Evolutionary conservation across 2,797 vertebrate genomes (phyloP).

Genomic region (Odontamblyopus lacepedii): DNA sequence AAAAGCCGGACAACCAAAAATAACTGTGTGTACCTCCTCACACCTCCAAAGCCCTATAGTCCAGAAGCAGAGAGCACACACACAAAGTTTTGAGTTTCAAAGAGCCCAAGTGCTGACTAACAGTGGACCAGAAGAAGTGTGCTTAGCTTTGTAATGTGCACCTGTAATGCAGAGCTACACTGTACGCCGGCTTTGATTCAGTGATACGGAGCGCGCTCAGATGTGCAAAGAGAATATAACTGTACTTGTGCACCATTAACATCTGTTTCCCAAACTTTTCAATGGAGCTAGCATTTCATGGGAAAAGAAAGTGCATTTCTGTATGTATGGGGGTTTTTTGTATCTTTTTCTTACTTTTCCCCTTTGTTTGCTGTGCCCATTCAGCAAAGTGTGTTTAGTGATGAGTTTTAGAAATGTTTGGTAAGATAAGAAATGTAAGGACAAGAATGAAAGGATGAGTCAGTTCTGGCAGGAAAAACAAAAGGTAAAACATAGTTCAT

Average conservation of each 20-base stretch:
- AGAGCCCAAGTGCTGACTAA: constrained; percentile 48
- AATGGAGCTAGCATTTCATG: neutral
- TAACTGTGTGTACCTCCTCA: constrained; percentile 32
- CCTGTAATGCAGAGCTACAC: constrained; percentile 37
- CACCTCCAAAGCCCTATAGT: constrained; percentile 25
- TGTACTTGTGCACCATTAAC: constrained; percentile 8
- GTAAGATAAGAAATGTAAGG: no score
- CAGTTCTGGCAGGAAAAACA: no score
- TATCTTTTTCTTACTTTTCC: no score
- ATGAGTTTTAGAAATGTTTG: no score
- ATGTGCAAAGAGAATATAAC: constrained; percentile 6
- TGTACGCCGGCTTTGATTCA: constrained; percentile 20
- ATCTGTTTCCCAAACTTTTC: neutral
- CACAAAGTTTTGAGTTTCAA: constrained; percentile 49
- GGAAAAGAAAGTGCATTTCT: neutral
- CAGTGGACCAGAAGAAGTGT: constrained; percentile 41
- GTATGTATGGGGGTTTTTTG: no score
- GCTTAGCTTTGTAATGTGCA: constrained; percentile 26
- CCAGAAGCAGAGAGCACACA: constrained; percentile 16
- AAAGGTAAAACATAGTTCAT: no score
- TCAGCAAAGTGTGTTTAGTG: no score
- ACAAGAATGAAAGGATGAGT: no score
- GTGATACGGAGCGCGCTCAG: constrained; percentile 19
- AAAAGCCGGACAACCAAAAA: constrained; percentile 39
- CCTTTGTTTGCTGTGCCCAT: no score